A percentile compares a stretch with the other conserved stretches of the same genome.
These are phyloP conservation scores for Limenitis camilla DNA, from an alignment of 2,888 invertebrate species.

Conservation along the genomic window DNA sequence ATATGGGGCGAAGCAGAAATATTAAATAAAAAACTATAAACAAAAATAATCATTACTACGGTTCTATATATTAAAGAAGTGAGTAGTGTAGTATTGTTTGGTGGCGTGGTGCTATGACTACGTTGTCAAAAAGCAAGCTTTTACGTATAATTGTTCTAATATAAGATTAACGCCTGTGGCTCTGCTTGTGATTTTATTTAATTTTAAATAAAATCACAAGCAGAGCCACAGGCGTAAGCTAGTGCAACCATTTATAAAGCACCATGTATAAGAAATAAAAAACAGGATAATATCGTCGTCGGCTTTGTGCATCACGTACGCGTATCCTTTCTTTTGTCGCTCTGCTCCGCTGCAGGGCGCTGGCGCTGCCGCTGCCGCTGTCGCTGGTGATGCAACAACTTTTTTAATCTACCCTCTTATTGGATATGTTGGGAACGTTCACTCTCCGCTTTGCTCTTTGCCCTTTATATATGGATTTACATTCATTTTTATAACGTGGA, in stretches of 20 bases:
- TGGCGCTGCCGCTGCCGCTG: no score
- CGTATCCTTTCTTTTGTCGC: constrained; percentile 63
- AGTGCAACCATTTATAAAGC: background rate
- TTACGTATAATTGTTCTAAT: background rate
- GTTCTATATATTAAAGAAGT: no score
- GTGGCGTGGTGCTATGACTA: no score
- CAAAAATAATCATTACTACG: no score
- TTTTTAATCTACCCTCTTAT: constrained; percentile 20
- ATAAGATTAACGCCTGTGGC: background rate
- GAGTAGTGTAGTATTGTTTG: no score
- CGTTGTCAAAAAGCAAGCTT: no score
- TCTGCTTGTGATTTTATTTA: background rate
- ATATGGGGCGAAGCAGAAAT: background rate
- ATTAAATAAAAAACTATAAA: no score
- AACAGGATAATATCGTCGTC: constrained; percentile 56
- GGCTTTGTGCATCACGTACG: constrained; percentile 67
- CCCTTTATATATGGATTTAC: background rate
- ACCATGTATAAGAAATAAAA: constrained; percentile 30
- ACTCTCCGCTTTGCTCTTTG: background rate
- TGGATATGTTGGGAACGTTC: constrained; percentile 5
- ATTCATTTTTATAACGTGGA: background rate
- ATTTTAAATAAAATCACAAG: background rate
- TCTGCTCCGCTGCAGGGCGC: constrained; percentile 21
- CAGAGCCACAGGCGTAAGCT: constrained; percentile 16
- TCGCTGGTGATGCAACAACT: constrained; percentile 1